These are phyloP conservation scores for Cepaea hortensis DNA, from an alignment of 2,888 invertebrate species.

Conservation along the genomic window DNA sequence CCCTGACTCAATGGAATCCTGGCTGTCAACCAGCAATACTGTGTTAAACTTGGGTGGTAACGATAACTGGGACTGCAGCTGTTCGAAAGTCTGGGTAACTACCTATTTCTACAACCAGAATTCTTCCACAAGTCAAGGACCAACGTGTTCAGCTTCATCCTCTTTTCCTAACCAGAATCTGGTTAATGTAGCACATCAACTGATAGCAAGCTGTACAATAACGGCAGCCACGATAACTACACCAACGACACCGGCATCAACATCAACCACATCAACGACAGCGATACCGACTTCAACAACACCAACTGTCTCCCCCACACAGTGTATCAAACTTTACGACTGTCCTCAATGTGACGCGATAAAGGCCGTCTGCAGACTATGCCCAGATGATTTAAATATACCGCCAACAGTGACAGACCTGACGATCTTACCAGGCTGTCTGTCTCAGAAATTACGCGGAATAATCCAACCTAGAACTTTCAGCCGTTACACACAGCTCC, in stretches of 20 bases:
- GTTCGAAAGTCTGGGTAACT: constrained; percentile 61
- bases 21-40: constrained; percentile 40
- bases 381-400: not conserved
- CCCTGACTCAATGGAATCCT: constrained; percentile 53
- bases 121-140: constrained; percentile 28
- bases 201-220: constrained; percentile 51
- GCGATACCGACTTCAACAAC: not conserved
- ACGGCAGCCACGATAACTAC: constrained; percentile 49
- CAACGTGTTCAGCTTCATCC: constrained; percentile 55
- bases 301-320: not conserved
- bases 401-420: not conserved
- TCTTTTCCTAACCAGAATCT: constrained; percentile 52
- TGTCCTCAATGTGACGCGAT: not conserved
- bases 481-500: not conserved
- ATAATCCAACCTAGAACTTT: not conserved
- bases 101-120: not conserved
- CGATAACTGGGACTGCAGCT: constrained; percentile 60
- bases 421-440: not conserved
- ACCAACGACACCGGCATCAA: constrained; percentile 43
- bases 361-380: not conserved
- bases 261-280: constrained; percentile 4
- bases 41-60: constrained; percentile 1
- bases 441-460: not conserved
- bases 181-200: constrained; percentile 41
- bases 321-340: not conserved